Base-by-base conservation (phyloP, 2,797 vertebrate genomes). In the Smutsia gigantea region DNA sequence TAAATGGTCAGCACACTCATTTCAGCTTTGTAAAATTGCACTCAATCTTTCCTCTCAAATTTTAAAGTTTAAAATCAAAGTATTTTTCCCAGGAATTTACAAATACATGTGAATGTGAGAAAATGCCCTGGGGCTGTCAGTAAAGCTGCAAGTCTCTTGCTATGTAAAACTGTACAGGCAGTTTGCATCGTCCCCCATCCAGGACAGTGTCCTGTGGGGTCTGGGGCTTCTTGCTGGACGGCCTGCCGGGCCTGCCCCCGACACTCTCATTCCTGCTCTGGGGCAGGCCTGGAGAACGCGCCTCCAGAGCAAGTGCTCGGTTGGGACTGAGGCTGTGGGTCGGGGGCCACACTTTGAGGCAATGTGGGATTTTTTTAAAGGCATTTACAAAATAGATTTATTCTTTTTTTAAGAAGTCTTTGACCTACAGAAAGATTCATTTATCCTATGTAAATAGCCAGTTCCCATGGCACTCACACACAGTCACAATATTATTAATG, bases 321-420 rank as follows among this genome's bases (percentile, higher is more conserved):
- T 17, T 0, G 7, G 3, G 0, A 2, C 31, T 1, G 18, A 2
- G 7, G 0, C 25, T 31, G 27, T 39, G 14, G 51, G 9, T 31
- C 2, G 1, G 31, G 31, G 5, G 4, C 57, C 13, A 0, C 9
- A 0, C 23, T 1, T 3, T 23, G 23, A 83, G 46, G 64, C 59
- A 19, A 2, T 17, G 7, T 3, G 7, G 25, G 17, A 8, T 42
- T 15, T 31, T 71, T 11, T 59, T 6, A 3, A 78, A 92, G 31
- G 39, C 18, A 0, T 61, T 51, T 37, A 42, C 57, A 14, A 53
- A 92, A 46, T 21, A 42, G 15, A 27, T 2, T 2, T 9, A 27
- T 68, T 64, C 34, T 68, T 42, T n/a, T 53, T 72, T 15, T 17
- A n/a, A 49, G 59, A 51, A 81, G 57, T 83, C 94, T 78, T 88